Conservation (phyloP, 2,113 vertebrate genomes). For the Apus apus region DNA sequence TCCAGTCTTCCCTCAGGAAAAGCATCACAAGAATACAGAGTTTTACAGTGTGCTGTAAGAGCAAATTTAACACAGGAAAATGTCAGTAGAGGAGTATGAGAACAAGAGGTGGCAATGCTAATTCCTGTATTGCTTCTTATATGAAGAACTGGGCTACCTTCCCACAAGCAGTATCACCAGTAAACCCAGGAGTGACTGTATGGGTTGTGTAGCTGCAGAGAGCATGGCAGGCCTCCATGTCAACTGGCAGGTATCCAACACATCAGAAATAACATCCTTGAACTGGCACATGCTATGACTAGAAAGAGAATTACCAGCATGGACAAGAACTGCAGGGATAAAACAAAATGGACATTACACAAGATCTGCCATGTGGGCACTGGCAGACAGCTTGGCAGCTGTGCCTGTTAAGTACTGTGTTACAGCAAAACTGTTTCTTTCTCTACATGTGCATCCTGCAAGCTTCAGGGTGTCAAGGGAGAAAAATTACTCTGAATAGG, state of each 20-base stretch:
- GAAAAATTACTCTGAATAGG: background rate
- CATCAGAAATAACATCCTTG: background rate
- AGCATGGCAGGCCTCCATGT: background rate
- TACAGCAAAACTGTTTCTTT: background rate
- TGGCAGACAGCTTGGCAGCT: background rate
- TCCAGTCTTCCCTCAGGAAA: background rate
- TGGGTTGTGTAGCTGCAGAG: background rate
- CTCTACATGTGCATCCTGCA: background rate
- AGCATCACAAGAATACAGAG: background rate
- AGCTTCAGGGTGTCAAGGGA: background rate
- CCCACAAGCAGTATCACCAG: background rate
- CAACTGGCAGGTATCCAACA: background rate
- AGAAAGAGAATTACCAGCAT: background rate
- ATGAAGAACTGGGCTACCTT: background rate
- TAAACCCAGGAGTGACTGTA: background rate
- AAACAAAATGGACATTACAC: background rate
- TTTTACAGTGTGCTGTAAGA: background rate
- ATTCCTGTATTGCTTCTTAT: background rate
- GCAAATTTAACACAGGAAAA: background rate
- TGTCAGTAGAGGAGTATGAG: background rate
- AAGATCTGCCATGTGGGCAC: background rate
- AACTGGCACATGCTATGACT: constrained; percentile 2
- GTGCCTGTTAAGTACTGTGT: background rate
- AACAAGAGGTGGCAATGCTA: background rate
- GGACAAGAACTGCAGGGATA: constrained; percentile 14